Evolutionary conservation across 1,140 invertebrate species (phyloP).

Genomic region (Drosophila yakuba): DNA sequence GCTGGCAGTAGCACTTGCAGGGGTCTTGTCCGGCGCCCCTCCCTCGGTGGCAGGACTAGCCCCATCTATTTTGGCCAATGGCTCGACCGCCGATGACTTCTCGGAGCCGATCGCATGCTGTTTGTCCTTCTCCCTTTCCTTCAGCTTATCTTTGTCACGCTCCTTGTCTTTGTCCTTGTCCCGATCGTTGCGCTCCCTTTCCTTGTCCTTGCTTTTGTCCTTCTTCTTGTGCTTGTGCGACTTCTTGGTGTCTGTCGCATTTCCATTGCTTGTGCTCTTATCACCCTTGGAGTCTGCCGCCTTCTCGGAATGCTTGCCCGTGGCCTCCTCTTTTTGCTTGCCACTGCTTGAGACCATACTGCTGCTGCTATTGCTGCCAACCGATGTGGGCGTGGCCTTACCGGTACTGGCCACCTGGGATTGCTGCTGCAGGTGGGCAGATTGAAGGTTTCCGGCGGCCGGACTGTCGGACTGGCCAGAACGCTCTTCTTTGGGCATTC

Average conservation of each 20-base stretch:
- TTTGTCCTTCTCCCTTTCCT: slow-evolving; percentile 59
- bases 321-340: slow-evolving; percentile 52
- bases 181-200: slow-evolving; percentile 84
- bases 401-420: slow-evolving; percentile 38
- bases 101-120: slow-evolving; percentile 14
- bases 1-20: slow-evolving; percentile 18
- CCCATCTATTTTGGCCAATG: slow-evolving; percentile 48
- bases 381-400: slow-evolving; percentile 65
- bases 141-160: slow-evolving; percentile 50
- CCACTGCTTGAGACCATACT: slow-evolving; percentile 35
- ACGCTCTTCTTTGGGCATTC: slow-evolving; percentile 74
- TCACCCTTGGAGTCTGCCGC: slow-evolving; percentile 33
- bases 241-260: slow-evolving; percentile 83
- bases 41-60: slow-evolving; percentile 31
- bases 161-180: slow-evolving; percentile 64
- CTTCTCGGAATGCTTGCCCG: slow-evolving; percentile 47
- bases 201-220: slow-evolving; percentile 86
- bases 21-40: slow-evolving; percentile 18
- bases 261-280: slow-evolving; percentile 75
- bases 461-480: slow-evolving; percentile 57
- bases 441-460: slow-evolving; percentile 8
- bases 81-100: slow-evolving; percentile 23
- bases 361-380: slow-evolving; percentile 61
- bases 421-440: slow-evolving; percentile 17
- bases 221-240: slow-evolving; percentile 87